A percentile compares a stretch with the other conserved stretches of the same genome.
Conservation (phyloP, 2,888 invertebrate genomes). For the Syrphus vitripennis region DNA sequence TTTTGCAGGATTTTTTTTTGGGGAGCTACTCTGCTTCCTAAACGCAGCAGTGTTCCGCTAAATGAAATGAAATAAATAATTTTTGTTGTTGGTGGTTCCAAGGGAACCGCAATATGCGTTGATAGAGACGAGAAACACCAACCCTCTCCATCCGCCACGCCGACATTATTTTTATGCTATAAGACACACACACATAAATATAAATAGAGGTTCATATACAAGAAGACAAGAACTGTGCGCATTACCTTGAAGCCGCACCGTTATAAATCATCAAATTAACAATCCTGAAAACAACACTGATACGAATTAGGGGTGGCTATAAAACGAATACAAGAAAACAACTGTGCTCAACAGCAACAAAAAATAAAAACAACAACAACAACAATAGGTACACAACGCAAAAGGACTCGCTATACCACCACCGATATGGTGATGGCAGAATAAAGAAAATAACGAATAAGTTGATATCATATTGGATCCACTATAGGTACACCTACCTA, state of each 20-base stretch:
- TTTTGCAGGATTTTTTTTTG: conserved; percentile 12
- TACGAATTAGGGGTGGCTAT: conserved; percentile 73
- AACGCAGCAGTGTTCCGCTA: conserved; percentile 69
- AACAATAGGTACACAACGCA: conserved; percentile 18
- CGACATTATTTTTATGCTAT: background rate
- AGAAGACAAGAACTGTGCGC: conserved; percentile 30
- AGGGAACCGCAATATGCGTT: conserved; percentile 57
- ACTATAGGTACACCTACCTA: background rate
- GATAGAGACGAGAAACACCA: conserved; percentile 28
- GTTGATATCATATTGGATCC: conserved; percentile 64
- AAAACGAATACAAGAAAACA: conserved; percentile 72
- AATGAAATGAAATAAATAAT: conserved; percentile 70
- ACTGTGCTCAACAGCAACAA: conserved; percentile 59
- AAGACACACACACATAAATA: conserved; percentile 45
- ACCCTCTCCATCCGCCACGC: background rate
- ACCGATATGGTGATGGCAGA: conserved; percentile 24
- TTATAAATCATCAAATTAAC: conserved; percentile 74
- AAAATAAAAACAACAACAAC: conserved; percentile 19
- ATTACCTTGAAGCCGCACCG: conserved; percentile 66
- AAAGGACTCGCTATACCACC: conserved; percentile 46
- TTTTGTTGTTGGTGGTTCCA: conserved; percentile 26
- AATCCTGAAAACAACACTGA: conserved; percentile 73
- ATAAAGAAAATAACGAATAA: conserved; percentile 63
- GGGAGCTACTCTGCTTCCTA: conserved; percentile 36
- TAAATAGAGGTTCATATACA: too few species aligned